Conservation (phyloP, 2,113 vertebrate species). For the Penelope pileata region DNA sequence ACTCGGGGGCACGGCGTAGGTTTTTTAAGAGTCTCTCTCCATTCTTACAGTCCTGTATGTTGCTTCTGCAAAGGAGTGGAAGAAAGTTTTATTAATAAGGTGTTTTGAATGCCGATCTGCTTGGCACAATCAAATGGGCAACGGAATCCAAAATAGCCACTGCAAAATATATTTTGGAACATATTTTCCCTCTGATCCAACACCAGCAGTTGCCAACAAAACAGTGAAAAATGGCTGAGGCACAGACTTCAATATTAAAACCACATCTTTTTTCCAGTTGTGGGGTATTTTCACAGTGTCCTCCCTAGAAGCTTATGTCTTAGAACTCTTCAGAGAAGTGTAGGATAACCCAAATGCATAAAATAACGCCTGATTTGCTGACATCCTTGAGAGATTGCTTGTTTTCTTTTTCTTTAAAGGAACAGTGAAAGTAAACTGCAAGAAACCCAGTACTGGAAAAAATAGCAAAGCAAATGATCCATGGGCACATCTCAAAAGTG, state of each 20-base stretch:
- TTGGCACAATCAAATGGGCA: conserved; percentile 31
- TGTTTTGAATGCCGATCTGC: neutral
- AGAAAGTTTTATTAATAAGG: conserved; percentile 18
- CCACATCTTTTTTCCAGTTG: neutral
- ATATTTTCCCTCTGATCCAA: neutral
- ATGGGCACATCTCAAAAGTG: neutral
- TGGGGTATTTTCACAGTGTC: neutral
- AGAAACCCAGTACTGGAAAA: neutral
- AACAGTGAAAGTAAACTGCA: neutral
- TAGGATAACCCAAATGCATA: neutral
- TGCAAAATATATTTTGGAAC: conserved; percentile 23
- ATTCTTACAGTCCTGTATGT: neutral
- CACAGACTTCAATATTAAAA: neutral
- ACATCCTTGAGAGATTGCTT: neutral
- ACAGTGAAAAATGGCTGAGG: neutral
- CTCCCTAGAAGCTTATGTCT: neutral
- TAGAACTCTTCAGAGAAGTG: neutral
- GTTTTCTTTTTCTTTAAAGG: neutral
- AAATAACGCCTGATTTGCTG: neutral
- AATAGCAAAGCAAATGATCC: neutral
- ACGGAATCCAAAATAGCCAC: neutral
- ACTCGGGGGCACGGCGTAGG: neutral
- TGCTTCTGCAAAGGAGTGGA: neutral
- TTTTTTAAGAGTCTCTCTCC: neutral
- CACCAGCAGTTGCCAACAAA: neutral